Percentiles rank a stretch among this genome's conserved stretches.
Conservation (phyloP, 2,113 vertebrate species). For the Rhineura floridana region DNA sequence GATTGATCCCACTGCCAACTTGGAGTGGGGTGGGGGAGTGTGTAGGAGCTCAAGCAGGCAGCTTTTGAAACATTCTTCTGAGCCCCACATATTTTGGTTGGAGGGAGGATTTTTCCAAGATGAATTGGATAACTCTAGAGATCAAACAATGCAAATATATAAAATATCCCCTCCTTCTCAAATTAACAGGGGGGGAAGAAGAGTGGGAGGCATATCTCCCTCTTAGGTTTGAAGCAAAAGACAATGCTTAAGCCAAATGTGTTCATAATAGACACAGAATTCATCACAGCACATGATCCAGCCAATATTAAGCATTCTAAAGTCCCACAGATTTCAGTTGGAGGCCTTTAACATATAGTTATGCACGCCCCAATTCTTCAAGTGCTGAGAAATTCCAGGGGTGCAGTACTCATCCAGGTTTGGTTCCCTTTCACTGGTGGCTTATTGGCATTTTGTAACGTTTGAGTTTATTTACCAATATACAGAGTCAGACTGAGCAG, state of each 20-base stretch:
- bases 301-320: neutral
- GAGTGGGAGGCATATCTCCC: neutral
- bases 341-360: neutral
- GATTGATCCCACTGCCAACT: slow-evolving; percentile 5
- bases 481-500: neutral
- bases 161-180: neutral
- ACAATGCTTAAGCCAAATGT: neutral
- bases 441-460: neutral
- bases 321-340: neutral
- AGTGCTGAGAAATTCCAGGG: neutral
- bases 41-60: neutral
- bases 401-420: neutral
- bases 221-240: neutral
- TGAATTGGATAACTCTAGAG: slow-evolving; percentile 2
- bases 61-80: slow-evolving; percentile 2
- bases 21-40: neutral
- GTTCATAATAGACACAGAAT: neutral
- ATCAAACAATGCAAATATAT: slow-evolving; percentile 1
- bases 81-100: neutral
- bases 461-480: neutral
- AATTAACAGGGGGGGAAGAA: neutral
- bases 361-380: neutral
- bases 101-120: neutral
- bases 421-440: neutral
- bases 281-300: neutral